phyloP scores from a whole-genome alignment of 2,888 invertebrate genomes.

The Calameuta pallipes region DNA sequence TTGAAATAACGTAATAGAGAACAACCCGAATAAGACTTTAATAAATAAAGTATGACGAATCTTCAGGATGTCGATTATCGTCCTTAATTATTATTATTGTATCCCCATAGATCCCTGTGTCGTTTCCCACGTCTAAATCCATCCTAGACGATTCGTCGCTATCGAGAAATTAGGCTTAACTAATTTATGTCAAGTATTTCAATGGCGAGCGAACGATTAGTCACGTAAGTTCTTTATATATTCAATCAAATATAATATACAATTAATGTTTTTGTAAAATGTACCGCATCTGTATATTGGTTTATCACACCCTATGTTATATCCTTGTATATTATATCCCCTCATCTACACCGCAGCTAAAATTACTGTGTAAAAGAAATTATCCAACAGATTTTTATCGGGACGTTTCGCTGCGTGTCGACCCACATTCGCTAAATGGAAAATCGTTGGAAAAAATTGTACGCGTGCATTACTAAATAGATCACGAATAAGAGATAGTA shows the following conservation, averaged over 20 bases:
- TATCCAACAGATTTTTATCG: background rate
- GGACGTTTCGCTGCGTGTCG: background rate
- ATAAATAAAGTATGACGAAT: constrained; percentile 10
- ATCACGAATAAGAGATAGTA: background rate
- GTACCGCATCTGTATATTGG: background rate
- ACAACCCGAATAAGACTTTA: constrained; percentile 16
- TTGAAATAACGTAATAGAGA: background rate
- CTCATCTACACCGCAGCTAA: background rate
- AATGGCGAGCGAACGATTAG: constrained; percentile 38
- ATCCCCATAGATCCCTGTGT: constrained; percentile 7
- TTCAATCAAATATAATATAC: constrained; percentile 55
- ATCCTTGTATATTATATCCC: background rate
- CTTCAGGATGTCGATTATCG: background rate
- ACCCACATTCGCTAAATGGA: background rate
- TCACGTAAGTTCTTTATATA: constrained; percentile 52
- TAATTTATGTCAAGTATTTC: constrained; percentile 53
- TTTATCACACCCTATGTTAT: background rate
- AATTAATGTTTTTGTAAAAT: constrained; percentile 59
- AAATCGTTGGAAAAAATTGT: background rate
- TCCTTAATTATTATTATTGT: constrained; percentile 23
- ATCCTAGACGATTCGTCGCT: constrained; percentile 35
- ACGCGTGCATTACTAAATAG: background rate
- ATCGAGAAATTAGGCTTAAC: constrained; percentile 41
- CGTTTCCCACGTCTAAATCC: constrained; percentile 7
- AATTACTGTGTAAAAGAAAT: background rate